Percentiles rank a stretch among this genome's conserved stretches.
phyloP scores from a whole-genome alignment of 1,140 invertebrate species.

The Teleopsis dalmanni region DNA sequence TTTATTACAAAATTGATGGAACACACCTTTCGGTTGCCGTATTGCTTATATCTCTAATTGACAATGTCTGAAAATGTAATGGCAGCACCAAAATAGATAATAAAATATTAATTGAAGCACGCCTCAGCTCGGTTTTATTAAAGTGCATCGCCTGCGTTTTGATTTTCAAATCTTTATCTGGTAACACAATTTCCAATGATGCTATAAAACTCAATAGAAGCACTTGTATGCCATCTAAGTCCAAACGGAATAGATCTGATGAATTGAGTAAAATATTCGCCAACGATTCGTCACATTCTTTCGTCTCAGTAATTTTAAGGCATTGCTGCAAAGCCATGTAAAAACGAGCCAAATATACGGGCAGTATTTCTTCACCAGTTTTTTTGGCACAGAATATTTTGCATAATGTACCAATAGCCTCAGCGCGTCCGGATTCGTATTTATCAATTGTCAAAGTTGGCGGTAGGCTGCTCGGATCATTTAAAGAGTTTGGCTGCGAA shows the following conservation, averaged over 20 bases:
- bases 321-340: conserved; percentile 88
- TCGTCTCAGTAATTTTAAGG: conserved; percentile 56
- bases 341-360: conserved; percentile 90
- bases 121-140: conserved; percentile 71
- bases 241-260: conserved; percentile 72
- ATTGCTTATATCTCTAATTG: conserved; percentile 64
- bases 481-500: conserved; percentile 41
- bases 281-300: conserved; percentile 64
- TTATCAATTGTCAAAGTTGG: conserved; percentile 51
- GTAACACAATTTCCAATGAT: conserved; percentile 80
- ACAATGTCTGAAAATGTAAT: conserved; percentile 78
- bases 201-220: conserved; percentile 81
- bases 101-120: conserved; percentile 83
- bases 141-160: conserved; percentile 51
- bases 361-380: conserved; percentile 89
- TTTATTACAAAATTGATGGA: background rate
- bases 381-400: conserved; percentile 95
- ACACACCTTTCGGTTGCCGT: conserved; percentile 46
- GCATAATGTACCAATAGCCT: conserved; percentile 90
- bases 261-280: conserved; percentile 76
- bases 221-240: conserved; percentile 87
- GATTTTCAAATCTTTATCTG: conserved; percentile 66
- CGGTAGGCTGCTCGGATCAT: conserved; percentile 35
- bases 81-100: conserved; percentile 84
- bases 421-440: conserved; percentile 80